Evolutionary conservation across 2,113 vertebrate species (phyloP).

Genomic region (Electrona antarctica): DNA sequence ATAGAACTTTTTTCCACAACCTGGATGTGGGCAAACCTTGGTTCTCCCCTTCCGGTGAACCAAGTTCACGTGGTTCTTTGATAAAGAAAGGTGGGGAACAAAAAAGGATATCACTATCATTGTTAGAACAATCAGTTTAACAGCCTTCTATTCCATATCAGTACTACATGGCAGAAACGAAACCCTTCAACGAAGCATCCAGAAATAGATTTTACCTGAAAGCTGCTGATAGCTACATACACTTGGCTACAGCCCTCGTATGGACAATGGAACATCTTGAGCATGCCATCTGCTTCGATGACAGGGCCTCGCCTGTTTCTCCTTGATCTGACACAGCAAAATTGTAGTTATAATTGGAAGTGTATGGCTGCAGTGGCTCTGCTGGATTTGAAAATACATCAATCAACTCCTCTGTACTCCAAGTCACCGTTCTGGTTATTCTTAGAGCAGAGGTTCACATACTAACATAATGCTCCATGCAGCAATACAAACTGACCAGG

Average conservation of each 20-base stretch:
- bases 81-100: background rate
- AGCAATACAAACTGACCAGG: no score
- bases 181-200: background rate
- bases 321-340: constrained; percentile 73
- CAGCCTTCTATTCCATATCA: background rate
- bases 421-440: no score
- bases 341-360: background rate
- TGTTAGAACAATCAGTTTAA: background rate
- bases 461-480: no score
- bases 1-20: constrained; percentile 93
- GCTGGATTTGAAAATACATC: no score
- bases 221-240: constrained; percentile 91
- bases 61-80: constrained; percentile 90
- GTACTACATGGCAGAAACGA: background rate
- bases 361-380: no score
- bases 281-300: constrained; percentile 85
- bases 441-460: no score
- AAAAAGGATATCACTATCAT: background rate
- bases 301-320: constrained; percentile 82
- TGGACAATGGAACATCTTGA: constrained; percentile 92
- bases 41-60: constrained; percentile 92
- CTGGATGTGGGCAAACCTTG: constrained; percentile 90
- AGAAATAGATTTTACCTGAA: constrained; percentile 79
- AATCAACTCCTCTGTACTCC: no score
- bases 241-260: constrained; percentile 92